Conservation (phyloP, 2,888 invertebrate genomes). For the Camponotus fellah region DNA sequence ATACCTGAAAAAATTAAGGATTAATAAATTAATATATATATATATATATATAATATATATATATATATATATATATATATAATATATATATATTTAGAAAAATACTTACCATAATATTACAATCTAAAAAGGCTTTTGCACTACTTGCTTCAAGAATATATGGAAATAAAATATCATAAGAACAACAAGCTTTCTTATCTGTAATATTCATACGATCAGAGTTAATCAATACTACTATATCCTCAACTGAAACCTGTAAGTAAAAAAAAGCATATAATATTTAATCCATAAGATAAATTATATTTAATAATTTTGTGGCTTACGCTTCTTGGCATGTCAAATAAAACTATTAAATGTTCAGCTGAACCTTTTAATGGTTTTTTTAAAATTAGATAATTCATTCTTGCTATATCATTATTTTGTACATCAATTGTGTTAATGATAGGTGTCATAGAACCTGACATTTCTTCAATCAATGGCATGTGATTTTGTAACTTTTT, state of each 20-base stretch:
- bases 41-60: not conserved
- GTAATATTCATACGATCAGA: conserved; percentile 92
- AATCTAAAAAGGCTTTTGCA: conserved; percentile 87
- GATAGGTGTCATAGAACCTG: conserved; percentile 64
- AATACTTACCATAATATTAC: conserved; percentile 86
- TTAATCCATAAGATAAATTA: not conserved
- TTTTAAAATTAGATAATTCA: conserved; percentile 77
- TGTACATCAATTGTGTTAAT: not conserved
- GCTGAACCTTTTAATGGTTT: conserved; percentile 88
- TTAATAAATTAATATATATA: too few relatives aligned
- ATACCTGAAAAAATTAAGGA: conserved; percentile 73
- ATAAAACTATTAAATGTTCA: conserved; percentile 88
- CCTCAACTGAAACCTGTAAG: conserved; percentile 85
- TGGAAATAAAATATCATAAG: conserved; percentile 91
- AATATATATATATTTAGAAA: not conserved
- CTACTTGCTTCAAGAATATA: conserved; percentile 89
- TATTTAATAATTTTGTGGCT: conserved; percentile 26
- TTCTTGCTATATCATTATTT: conserved; percentile 19
- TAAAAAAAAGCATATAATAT: not conserved
- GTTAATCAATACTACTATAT: conserved; percentile 89
- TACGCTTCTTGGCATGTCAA: conserved; percentile 86
- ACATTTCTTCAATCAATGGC: conserved; percentile 89
- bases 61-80: not conserved
- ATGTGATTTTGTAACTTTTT: conserved; percentile 84
- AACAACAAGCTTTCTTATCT: conserved; percentile 88